Conservation (phyloP, 1,140 invertebrate genomes). For the Colletes latitarsis region DNA sequence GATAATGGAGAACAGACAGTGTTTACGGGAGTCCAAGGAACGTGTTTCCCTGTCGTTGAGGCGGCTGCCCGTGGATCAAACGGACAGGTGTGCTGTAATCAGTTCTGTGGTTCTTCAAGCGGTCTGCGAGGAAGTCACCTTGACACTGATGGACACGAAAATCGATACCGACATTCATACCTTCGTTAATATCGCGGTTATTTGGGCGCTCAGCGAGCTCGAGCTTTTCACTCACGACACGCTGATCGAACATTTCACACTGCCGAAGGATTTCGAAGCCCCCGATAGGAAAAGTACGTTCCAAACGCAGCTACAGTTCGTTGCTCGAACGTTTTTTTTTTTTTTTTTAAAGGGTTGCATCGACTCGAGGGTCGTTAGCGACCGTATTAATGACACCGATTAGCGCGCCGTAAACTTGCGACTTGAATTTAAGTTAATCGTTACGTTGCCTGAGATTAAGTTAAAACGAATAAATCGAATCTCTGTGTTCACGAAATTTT, state of each 20-base stretch:
- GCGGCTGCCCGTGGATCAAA: slow-evolving; percentile 2
- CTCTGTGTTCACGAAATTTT: too few relatives aligned
- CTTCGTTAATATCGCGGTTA: slow-evolving; percentile 46
- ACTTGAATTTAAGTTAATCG: too few relatives aligned
- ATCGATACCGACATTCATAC: slow-evolving; percentile 19
- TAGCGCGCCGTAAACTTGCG: too few relatives aligned
- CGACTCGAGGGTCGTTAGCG: too few relatives aligned
- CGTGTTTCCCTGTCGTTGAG: slow-evolving; percentile 20
- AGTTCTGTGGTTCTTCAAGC: slow-evolving; percentile 33
- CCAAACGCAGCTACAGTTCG: background rate
- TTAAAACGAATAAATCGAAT: too few relatives aligned
- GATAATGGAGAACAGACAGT: background rate
- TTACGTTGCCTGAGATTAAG: too few relatives aligned
- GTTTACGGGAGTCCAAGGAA: slow-evolving; percentile 43
- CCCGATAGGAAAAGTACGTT: background rate
- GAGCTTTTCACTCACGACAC: slow-evolving; percentile 11
- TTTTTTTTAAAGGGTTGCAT: too few relatives aligned
- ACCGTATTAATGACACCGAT: too few relatives aligned
- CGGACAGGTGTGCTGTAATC: slow-evolving; percentile 11
- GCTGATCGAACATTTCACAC: background rate
- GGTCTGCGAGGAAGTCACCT: slow-evolving; percentile 41
- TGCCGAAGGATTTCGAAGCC: background rate
- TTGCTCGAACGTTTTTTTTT: background rate
- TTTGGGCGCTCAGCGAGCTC: slow-evolving; percentile 40
- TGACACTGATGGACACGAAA: slow-evolving; percentile 22